phyloP scores from a whole-genome alignment of 1,140 invertebrate species.

The Ditylenchus dipsaci region DNA sequence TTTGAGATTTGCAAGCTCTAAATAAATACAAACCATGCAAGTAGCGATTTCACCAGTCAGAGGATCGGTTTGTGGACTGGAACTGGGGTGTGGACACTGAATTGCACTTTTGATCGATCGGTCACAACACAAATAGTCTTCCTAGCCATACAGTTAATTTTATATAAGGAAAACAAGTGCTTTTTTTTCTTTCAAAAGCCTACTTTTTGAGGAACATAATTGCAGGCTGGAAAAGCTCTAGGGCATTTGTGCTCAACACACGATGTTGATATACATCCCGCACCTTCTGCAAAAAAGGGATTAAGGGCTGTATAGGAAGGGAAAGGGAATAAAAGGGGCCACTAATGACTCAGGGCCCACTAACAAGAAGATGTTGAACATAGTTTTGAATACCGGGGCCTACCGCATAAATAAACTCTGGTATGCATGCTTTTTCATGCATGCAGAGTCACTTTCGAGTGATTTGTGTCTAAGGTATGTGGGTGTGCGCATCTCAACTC shows the following conservation, averaged over 20 bases:
- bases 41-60: conserved; percentile 30
- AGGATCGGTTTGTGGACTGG: conserved; percentile 34
- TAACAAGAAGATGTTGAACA: no score
- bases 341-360: no score
- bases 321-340: no score
- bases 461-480: no score
- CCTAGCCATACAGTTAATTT: no score
- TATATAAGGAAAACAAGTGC: background rate
- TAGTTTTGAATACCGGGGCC: no score
- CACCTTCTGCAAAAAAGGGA: conserved; percentile 33
- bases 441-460: no score
- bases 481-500: no score
- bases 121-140: conserved; percentile 41
- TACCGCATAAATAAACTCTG: no score
- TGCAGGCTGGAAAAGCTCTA: conserved; percentile 39
- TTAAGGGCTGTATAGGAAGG: no score
- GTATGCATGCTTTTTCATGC: no score
- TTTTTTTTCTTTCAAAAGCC: background rate
- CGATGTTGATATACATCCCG: conserved; percentile 32
- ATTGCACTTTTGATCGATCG: conserved; percentile 25
- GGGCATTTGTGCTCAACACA: conserved; percentile 34
- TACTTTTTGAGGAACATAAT: conserved; percentile 41
- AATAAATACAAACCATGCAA: conserved; percentile 6
- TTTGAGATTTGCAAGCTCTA: background rate
- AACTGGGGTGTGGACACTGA: conserved; percentile 33